Percentiles rank a stretch among this genome's conserved stretches.
These are phyloP conservation scores for Corythoichthys haematopterus DNA, from an alignment of 2,113 vertebrate genomes.

Conservation along the genomic window DNA sequence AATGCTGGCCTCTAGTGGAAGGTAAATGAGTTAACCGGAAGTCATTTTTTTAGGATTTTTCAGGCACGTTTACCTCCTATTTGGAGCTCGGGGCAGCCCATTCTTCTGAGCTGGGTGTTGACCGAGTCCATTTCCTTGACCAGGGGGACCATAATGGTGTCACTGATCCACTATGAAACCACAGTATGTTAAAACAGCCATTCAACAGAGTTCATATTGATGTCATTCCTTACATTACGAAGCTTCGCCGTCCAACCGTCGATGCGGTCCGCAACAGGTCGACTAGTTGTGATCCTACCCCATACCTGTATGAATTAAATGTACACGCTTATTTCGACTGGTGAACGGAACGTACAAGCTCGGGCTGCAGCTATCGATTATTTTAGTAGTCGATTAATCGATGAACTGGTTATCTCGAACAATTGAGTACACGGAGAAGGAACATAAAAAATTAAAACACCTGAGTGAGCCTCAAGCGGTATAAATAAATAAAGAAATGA, in stretches of 20 bases:
- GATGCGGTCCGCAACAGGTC: slow-evolving; percentile 80
- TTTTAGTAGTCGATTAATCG: no score
- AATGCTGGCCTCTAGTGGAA: slow-evolving; percentile 85
- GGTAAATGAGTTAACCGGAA: not conserved
- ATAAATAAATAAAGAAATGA: no score
- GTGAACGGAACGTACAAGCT: no score
- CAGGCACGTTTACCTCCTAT: slow-evolving; percentile 81
- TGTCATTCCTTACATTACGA: slow-evolving; percentile 79
- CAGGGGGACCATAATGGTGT: slow-evolving; percentile 88
- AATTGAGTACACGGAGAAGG: no score
- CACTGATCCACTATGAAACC: slow-evolving; percentile 86
- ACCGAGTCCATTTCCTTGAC: slow-evolving; percentile 89
- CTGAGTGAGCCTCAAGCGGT: no score
- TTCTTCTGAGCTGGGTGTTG: slow-evolving; percentile 87
- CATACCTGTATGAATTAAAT: slow-evolving; percentile 76
- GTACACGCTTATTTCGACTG: no score
- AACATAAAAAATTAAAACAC: no score
- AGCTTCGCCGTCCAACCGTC: slow-evolving; percentile 95
- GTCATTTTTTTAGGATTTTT: not conserved
- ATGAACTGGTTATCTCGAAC: no score
- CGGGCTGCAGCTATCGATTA: no score
- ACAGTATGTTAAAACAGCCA: not conserved
- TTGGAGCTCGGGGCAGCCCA: slow-evolving; percentile 92
- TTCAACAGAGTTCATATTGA: not conserved
- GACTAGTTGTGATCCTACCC: slow-evolving; percentile 87